Evolutionary conservation across 1,140 invertebrate species (phyloP).

Genomic region (Drosophila navojoa): DNA sequence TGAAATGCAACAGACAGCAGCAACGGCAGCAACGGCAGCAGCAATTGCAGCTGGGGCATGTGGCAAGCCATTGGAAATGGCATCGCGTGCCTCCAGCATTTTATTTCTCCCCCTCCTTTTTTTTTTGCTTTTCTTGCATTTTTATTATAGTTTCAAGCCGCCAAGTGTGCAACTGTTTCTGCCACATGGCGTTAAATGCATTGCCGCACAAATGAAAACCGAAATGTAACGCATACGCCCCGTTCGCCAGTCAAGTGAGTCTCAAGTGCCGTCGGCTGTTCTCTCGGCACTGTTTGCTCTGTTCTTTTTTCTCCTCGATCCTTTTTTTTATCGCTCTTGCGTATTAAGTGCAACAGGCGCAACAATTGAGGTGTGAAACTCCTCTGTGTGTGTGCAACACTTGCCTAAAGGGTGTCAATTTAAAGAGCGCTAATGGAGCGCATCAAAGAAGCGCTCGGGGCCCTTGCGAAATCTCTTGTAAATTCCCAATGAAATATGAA

Average conservation of each 20-base stretch:
- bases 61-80: constrained; percentile 21
- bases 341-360: constrained; percentile 53
- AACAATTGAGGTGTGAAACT: constrained; percentile 53
- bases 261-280: constrained; percentile 62
- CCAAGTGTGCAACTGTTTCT: constrained; percentile 49
- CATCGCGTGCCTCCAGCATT: constrained; percentile 37
- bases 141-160: constrained; percentile 41
- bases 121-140: not conserved
- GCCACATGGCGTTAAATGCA: constrained; percentile 57
- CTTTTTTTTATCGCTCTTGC: constrained; percentile 24
- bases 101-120: not conserved
- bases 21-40: constrained; percentile 15
- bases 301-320: constrained; percentile 1
- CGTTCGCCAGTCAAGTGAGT: constrained; percentile 57
- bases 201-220: constrained; percentile 52
- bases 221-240: constrained; percentile 52
- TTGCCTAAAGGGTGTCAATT: constrained; percentile 29
- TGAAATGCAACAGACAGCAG: constrained; percentile 74
- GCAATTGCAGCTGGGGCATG: constrained; percentile 28
- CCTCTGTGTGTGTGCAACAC: not conserved
- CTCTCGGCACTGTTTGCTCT: too few relatives aligned
- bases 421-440: constrained; percentile 51
- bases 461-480: not conserved
- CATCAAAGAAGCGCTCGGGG: constrained; percentile 6
- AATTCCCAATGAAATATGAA: not conserved